Evolutionary conservation across 2,797 vertebrate species (phyloP).

Genomic region (Limosa lapponica): DNA sequence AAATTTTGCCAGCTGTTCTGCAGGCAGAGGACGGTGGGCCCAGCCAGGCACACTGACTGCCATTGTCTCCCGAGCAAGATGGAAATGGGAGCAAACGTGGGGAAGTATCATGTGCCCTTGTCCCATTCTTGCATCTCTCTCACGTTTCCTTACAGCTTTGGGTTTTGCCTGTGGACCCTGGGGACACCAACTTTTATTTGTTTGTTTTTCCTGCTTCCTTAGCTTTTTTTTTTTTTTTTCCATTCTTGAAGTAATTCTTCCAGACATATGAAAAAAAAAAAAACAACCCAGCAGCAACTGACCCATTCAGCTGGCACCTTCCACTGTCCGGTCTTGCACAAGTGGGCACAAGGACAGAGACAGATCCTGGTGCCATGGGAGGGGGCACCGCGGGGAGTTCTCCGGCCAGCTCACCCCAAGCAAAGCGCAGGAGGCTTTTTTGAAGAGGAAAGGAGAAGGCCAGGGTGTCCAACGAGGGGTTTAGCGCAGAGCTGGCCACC

Average conservation of each 20-base stretch:
- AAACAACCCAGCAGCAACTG: accelerated
- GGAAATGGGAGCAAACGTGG: accelerated
- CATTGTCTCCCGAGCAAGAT: background rate
- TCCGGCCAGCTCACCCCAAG: background rate
- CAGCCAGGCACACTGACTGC: constrained; percentile 17
- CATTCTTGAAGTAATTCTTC: background rate
- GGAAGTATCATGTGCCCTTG: background rate
- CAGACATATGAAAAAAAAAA: background rate
- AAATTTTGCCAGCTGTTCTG: background rate
- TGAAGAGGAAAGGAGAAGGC: background rate
- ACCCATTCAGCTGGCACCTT: background rate
- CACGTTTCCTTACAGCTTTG: background rate
- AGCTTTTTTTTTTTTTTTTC: background rate
- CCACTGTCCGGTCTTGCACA: background rate
- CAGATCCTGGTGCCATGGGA: background rate
- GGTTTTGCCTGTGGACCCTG: background rate
- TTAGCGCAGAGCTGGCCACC: constrained; percentile 13
- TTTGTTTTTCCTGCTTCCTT: background rate
- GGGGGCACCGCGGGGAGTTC: background rate
- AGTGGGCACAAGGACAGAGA: background rate
- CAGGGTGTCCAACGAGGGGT: background rate
- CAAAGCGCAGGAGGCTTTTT: background rate
- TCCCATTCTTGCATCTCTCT: background rate
- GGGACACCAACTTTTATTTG: background rate
- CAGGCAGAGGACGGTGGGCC: background rate